Percentiles rank a stretch among this genome's conserved stretches.
Evolutionary conservation across 2,888 invertebrate species (phyloP).

Genomic region (Dysmachus trigonus): DNA sequence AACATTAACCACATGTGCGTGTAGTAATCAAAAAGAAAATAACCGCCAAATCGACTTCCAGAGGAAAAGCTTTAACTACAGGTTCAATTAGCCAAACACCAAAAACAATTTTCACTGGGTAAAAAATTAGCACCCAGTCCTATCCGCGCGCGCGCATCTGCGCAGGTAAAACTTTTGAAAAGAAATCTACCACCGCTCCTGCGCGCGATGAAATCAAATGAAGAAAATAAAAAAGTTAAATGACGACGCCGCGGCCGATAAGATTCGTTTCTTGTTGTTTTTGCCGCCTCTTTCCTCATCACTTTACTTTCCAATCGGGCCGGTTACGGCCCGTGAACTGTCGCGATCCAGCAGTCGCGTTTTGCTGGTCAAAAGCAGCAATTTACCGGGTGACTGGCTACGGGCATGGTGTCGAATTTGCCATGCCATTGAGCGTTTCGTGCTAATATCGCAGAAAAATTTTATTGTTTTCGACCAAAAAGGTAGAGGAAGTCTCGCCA

Average conservation of each 20-base stretch:
- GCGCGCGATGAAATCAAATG: constrained; percentile 21
- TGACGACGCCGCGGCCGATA: neutral
- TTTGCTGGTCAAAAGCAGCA: constrained; percentile 49
- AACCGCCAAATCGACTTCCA: constrained; percentile 41
- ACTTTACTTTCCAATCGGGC: constrained; percentile 53
- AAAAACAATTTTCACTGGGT: constrained; percentile 44
- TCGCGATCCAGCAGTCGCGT: constrained; percentile 45
- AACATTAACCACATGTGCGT: neutral
- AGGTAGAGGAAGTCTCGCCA: neutral
- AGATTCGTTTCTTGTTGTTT: constrained; percentile 18
- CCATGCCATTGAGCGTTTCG: neutral
- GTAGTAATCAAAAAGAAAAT: constrained; percentile 15
- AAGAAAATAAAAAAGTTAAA: constrained; percentile 7
- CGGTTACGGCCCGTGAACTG: constrained; percentile 8
- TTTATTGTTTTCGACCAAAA: neutral
- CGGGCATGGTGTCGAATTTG: constrained; percentile 2
- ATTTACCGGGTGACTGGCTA: constrained; percentile 48
- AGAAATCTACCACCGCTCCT: constrained; percentile 27
- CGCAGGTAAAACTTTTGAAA: constrained; percentile 23
- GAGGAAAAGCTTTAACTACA: constrained; percentile 50
- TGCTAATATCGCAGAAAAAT: neutral
- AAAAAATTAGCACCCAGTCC: constrained; percentile 8
- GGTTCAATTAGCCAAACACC: constrained; percentile 43
- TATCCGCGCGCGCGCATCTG: neutral
- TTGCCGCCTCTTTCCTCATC: constrained; percentile 14